Evolutionary conservation across 2,113 vertebrate species (phyloP), one percentile per base, ranked within the genome.

Genomic region (Athene noctua): DNA sequence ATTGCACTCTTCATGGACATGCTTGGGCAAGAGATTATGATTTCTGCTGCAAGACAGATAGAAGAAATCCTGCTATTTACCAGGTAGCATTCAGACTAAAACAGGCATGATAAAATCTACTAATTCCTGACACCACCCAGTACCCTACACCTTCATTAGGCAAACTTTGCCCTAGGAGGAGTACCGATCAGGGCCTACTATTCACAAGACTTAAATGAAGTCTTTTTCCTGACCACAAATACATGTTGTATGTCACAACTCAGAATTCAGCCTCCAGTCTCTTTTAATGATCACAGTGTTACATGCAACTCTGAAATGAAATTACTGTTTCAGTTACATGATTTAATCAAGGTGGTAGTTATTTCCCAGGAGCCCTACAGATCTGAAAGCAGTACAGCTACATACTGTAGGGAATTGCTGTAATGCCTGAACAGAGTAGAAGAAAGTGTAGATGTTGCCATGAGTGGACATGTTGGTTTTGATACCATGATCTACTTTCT

Each of bases 51-150:
- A 86, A 83, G 51, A 88, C n/a, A 88, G 75, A 62, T 16, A 80
- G 70, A 65, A 91, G 11, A 92, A 87, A 67, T 89, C 84, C 18
- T 95, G 68, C 32, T 80, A n/a, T 40, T 89, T 94, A 80, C 13
- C n/a, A 73, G 40, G 67, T 77, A 95, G 93, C 68, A 87, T 34
- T 16, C 77, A 44, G 32, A 63, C 38, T 77, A 94, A 86, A 93
- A 62, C 10, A 94, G 73, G 83, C 68, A 47, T 79, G 89, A 92
- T 85, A 92, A 94, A 83, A 97, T 84, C 86, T 92, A n/a, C 54
- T 73, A 13, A n/a, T 84, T 92, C 54, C 86, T 96, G 91, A 87
- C 80, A 89, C 68, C 80, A 55, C 83, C 86, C 79, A 93, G 55
- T 34, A 73, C 65, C 36, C 52, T 84, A 93, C 62, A 68, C 38